phyloP scores from a whole-genome alignment of 2,888 invertebrate species.

The Drosophila robusta region DNA sequence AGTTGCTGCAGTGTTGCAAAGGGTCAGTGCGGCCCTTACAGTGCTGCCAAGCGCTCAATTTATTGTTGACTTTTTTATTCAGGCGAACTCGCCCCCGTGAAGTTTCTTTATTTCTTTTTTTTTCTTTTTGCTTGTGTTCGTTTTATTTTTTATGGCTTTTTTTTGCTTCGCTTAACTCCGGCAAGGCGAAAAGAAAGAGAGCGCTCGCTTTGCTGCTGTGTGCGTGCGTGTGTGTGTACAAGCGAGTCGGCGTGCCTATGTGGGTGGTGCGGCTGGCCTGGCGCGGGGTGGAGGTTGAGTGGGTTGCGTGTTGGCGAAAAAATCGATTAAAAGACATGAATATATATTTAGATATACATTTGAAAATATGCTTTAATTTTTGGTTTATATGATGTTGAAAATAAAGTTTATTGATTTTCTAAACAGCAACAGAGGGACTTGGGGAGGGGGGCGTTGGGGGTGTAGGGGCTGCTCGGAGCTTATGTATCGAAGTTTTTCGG shows the following conservation, averaged over 20 bases:
- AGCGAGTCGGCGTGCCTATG: conserved; percentile 27
- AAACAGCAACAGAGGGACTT: conserved; percentile 22
- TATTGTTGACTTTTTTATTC: conserved; percentile 34
- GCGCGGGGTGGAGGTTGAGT: background rate
- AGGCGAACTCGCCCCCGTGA: background rate
- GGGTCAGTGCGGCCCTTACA: conserved; percentile 27
- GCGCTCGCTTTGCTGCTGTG: background rate
- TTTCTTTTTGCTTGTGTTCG: conserved; percentile 15
- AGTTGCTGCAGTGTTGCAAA: conserved; percentile 24
- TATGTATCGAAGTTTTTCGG: conserved; percentile 74
- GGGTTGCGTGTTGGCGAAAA: conserved; percentile 51
- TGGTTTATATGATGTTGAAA: conserved; percentile 26
- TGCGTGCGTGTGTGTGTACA: conserved; percentile 13
- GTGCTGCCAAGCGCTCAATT: conserved; percentile 27
- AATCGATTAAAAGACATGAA: conserved; percentile 63
- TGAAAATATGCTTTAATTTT: conserved; percentile 36
- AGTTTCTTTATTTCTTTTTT: background rate
- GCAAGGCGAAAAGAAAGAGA: conserved; percentile 12
- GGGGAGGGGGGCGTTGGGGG: background rate
- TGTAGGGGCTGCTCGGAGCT: conserved; percentile 30
- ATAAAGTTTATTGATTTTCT: conserved; percentile 65
- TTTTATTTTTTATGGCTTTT: conserved; percentile 23
- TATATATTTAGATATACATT: conserved; percentile 5
- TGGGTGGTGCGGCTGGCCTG: conserved; percentile 11
- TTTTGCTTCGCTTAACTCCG: conserved; percentile 30